Base-by-base conservation (phyloP, 1,140 invertebrate genomes). In the Drosophila aff. region DNA sequence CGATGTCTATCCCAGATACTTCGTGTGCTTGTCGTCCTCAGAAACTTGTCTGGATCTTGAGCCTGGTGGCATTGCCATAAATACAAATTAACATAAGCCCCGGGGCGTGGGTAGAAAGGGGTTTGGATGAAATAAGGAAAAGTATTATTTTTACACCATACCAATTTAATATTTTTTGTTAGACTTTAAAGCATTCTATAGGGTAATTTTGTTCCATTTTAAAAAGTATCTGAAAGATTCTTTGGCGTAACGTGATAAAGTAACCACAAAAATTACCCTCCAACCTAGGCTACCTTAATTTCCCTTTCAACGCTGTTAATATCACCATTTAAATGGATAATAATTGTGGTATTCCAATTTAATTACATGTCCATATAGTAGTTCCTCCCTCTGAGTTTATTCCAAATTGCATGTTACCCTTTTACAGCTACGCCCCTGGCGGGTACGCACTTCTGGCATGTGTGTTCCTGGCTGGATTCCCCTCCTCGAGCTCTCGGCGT, bases 1-100 rank as follows among this genome's bases (percentile, higher is more conserved):
- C 64, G 53, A 82, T 79, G 76, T 82, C 76, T 87, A 86, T 79
- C 63, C 58, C 71, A 79, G 69, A 79, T 79, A 79, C 63, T 50
- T 33, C 38, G 28, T 64, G 43, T 75, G 58, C 41, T 61, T 75
- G 72, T 72, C 68, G 50, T 33, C 36, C 52, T 53, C 52, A 53
- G 28, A 31, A 72, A 72, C 69, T 72, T 72, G 43, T 76, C 59
- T 76, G 62, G 43, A 58, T 65, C 52, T 74, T 47, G 43, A 76
- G 72, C 36, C 55, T 57, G 72, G 40, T 65, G 33, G 59, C 49
- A 60, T 76, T 67, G 36, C 47, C 73, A 76, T 77, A 77, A 67
- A 60, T 77, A 47, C 53, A 76, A 76, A 76, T 76, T 76, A 60
- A 43, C 73, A 77, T 76, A 76, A 50, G 21, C 16, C 36, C 41